phyloP scores from a whole-genome alignment of 2,888 invertebrate genomes.

The Torymus auratus region DNA sequence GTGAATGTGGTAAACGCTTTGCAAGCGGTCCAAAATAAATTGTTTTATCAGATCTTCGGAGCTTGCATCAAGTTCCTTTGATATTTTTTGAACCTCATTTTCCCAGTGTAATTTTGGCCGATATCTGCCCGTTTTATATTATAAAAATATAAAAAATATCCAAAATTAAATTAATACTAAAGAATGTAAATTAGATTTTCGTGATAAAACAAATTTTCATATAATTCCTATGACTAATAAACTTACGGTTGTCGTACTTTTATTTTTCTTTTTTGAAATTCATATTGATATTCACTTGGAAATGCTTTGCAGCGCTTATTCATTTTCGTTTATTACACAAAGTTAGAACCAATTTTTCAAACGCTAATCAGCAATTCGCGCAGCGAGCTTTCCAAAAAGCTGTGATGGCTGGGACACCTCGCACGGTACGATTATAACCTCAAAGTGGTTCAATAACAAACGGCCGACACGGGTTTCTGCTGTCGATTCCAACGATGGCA shows the following conservation, averaged over 20 bases:
- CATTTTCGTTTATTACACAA: conserved; percentile 25
- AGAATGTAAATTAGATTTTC: no score
- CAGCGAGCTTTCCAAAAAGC: not conserved
- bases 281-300: conserved; percentile 64
- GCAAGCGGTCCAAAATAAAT: conserved; percentile 62
- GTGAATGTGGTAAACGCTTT: conserved; percentile 62
- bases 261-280: conserved; percentile 60
- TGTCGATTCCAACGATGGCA: conserved; percentile 29
- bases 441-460: conserved; percentile 24
- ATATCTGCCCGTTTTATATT: conserved; percentile 6
- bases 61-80: conserved; percentile 60
- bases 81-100: conserved; percentile 23
- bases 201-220: no score
- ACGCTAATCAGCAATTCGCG: not conserved
- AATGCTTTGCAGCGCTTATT: conserved; percentile 54
- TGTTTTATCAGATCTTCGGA: conserved; percentile 61
- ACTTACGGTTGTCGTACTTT: conserved; percentile 62
- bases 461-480: not conserved
- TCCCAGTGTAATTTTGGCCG: conserved; percentile 59
- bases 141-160: conserved; percentile 8
- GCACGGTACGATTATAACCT: conserved; percentile 21
- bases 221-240: not conserved
- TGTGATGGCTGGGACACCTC: no score
- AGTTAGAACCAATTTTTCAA: not conserved
- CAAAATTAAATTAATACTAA: conserved; percentile 4